Evolutionary conservation across 1,140 invertebrate species (phyloP), one percentile per base, ranked within the genome.

Genomic region (Mylabris phalerata): DNA sequence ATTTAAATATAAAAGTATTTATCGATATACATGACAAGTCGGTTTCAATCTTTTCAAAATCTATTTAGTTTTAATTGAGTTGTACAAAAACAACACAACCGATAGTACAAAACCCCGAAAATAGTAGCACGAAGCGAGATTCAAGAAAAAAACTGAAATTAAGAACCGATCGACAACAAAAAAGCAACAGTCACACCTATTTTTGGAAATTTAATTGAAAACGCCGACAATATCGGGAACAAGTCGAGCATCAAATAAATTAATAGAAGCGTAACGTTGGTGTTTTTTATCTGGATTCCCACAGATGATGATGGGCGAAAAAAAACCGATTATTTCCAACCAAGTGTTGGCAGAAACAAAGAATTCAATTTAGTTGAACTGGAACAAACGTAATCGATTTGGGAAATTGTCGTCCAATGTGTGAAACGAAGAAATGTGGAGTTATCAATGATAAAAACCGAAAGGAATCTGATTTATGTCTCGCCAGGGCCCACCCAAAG

Each of bases 1-100:
- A 67, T 67, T 67, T 65, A 59, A 64, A 65, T 67, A 67, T 61
- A 61, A 64, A 67, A 64, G 63, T 64, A 62, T 64, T 67, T 67
- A 64, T 66, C 64, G 59, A 60, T 55, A 4, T 7, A 66, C 63
- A 59, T 58, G 65, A 59, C 60, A 47, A 32, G 49, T 51, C 55
- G 59, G 59, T 60, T 42, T 32, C 32, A 32, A 32, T 32, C 32
- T 32, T 32, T 32, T 3, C 32, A 32, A 32, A 52, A 56, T 50
- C 50, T 40, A 43, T 48, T 59, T 48, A 26, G 38, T 45, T 10
- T 56, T 60, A 57, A 63, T 60, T 63, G 61, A 63, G 54, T 63
- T 61, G 61, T 63, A 57, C 55, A 57, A 44, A 13, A 44, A 50
- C 39, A 57, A 50, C 27, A 49, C 54, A 57, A 63, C 60, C 54